Evolutionary conservation across 2,113 vertebrate genomes (phyloP), one percentile per base, ranked within the genome.

Genomic region (Alosa alosa): DNA sequence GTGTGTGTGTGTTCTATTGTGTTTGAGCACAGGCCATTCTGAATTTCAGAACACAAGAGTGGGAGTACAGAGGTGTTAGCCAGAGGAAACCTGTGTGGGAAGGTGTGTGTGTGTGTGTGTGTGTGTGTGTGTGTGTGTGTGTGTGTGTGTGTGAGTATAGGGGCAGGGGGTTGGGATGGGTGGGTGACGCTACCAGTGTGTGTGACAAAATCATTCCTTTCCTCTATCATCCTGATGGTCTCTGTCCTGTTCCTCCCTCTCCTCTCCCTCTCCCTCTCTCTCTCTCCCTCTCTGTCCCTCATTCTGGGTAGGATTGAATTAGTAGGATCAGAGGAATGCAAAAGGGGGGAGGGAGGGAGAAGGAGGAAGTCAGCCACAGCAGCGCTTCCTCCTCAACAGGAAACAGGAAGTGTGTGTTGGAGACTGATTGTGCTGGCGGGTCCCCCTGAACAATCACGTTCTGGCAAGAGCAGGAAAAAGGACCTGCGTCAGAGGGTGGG

Each of bases 401-500:
- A 98, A 99, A 95, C 95, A 96, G 98, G 98, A 99, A 97, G 95
- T 93, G 95, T 93, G 94, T 97, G 97, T 88, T 57, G 90, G 81
- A 92, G 92, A 86, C 87, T 95, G 97, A 97, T 97, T 96, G 93
- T 90, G 94, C 89, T 90, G 88, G 88, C 88, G 46, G 94, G 93
- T 94, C 89, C 88, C 93, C 47, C 88, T 89, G 94, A 99, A 99
- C 98, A 99, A 99, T 99, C 91, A 94, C 93, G 93, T 93, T 94
- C 95, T 95, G 95, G 93, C 93, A 95, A 89, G 82, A 91, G 94
- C 95, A 96, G 97, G 96, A 97, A 96, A 91, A 91, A 97, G 72
- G 96, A 97, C 94, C 93, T 97, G 95, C 97, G 97, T 99, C 97
- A 98, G 93, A 91, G 93, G 93, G 94, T 91, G 72, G 25, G 72